These are phyloP conservation scores for Gorsachius goisagi DNA, from an alignment of 2,113 vertebrate genomes.

Conservation along the genomic window DNA sequence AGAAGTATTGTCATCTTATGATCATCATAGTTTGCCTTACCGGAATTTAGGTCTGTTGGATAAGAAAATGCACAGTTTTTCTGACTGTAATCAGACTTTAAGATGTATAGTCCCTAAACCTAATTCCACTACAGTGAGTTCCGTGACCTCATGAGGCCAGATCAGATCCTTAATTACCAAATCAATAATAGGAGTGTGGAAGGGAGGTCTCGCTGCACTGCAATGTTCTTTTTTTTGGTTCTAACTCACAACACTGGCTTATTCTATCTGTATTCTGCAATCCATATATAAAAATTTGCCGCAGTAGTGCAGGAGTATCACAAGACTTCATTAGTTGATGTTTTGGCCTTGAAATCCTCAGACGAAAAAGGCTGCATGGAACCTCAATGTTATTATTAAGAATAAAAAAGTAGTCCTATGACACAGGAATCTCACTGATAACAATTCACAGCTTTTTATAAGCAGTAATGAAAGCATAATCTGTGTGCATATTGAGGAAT, in stretches of 20 bases:
- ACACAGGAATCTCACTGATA: not conserved
- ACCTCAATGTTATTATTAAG: not conserved
- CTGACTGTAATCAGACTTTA: not conserved
- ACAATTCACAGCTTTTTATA: not conserved
- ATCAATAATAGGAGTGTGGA: not conserved
- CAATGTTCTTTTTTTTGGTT: not conserved
- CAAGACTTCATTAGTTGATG: not conserved
- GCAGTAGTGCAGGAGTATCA: not conserved
- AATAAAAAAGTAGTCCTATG: not conserved
- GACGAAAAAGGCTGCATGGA: not conserved
- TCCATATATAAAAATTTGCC: accelerated
- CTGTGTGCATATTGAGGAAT: not conserved
- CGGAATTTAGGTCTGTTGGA: not conserved
- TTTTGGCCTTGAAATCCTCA: not conserved
- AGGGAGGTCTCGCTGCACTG: not conserved
- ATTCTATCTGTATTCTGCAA: not conserved
- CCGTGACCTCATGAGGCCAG: not conserved
- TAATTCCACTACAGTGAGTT: not conserved
- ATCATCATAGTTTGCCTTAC: not conserved
- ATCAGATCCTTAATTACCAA: not conserved
- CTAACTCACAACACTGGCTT: not conserved
- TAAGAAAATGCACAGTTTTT: not conserved
- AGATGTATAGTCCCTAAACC: not conserved
- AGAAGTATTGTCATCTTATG: not conserved
- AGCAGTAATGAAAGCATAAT: not conserved